A percentile compares a stretch with the other conserved stretches of the same genome.
Evolutionary conservation across 1,140 invertebrate species (phyloP).

Genomic region (Tribolium madens): DNA sequence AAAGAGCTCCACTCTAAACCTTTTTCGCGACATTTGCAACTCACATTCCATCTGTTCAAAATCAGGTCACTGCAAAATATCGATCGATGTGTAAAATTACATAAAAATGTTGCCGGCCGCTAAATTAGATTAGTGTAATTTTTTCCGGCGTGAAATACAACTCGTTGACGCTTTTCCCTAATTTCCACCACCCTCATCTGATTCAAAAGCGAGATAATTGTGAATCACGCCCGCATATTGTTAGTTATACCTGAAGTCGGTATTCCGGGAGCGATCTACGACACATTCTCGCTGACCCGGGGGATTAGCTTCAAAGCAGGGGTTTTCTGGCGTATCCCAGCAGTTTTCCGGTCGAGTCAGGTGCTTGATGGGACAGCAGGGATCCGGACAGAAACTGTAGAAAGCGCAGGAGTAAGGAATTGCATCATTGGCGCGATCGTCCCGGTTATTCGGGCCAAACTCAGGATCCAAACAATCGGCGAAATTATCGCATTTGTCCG

Average conservation of each 20-base stretch:
- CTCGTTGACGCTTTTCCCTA: neutral
- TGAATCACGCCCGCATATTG: neutral
- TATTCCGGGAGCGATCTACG: conserved; percentile 68
- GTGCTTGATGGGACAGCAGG: conserved; percentile 71
- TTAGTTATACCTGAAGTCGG: conserved; percentile 64
- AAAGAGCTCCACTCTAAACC: conserved; percentile 72
- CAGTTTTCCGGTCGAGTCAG: conserved; percentile 64
- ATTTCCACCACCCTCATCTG: neutral
- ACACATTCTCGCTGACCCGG: conserved; percentile 63
- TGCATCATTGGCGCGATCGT: conserved; percentile 70
- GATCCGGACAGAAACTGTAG: conserved; percentile 77
- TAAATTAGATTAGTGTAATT: neutral
- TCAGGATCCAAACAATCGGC: conserved; percentile 69
- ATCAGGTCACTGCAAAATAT: conserved; percentile 65
- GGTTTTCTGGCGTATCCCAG: conserved; percentile 64
- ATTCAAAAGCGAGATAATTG: neutral
- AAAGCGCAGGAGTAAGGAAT: conserved; percentile 71
- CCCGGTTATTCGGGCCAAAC: conserved; percentile 65
- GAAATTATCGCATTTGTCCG: conserved; percentile 73
- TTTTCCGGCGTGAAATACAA: conserved; percentile 10
- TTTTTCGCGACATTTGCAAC: conserved; percentile 67
- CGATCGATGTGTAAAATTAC: no score
- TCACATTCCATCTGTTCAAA: conserved; percentile 72
- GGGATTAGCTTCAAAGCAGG: conserved; percentile 65
- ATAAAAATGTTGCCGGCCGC: no score